phyloP scores from a whole-genome alignment of 30 jellyfish, hydroid and myxozoan species.

The Phacellophora camtschatica region DNA sequence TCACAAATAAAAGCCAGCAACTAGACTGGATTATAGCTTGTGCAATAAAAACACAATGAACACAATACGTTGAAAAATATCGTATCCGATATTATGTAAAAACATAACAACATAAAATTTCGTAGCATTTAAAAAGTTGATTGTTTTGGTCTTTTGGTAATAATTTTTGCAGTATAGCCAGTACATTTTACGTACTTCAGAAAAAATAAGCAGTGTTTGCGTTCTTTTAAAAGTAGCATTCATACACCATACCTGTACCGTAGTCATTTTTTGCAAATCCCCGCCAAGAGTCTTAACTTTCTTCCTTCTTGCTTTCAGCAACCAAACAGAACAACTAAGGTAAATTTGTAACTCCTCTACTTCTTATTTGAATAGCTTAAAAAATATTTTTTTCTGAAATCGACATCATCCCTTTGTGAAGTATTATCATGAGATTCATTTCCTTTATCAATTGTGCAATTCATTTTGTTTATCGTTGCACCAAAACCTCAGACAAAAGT shows the following conservation, averaged over 20 bases:
- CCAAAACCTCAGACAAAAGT: neutral
- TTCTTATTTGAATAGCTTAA: neutral
- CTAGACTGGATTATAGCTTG: too few relatives aligned
- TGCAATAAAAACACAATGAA: too few relatives aligned
- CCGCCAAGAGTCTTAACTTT: constrained; percentile 44
- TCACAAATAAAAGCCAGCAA: too few relatives aligned
- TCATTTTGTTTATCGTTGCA: constrained; percentile 33
- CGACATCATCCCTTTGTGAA: neutral
- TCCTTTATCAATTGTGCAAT: constrained; percentile 6
- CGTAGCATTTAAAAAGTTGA: too few relatives aligned
- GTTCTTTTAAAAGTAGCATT: too few relatives aligned
- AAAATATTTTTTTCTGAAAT: neutral
- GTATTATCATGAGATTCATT: constrained; percentile 24
- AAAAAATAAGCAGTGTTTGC: too few relatives aligned
- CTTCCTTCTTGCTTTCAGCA: neutral
- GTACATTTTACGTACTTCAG: too few relatives aligned
- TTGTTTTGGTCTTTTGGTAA: too few relatives aligned
- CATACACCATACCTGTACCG: constrained; percentile 49
- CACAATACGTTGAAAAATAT: too few relatives aligned
- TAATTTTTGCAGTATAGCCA: too few relatives aligned
- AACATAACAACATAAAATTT: too few relatives aligned
- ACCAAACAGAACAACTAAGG: constrained; percentile 27
- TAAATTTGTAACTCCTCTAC: neutral
- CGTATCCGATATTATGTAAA: too few relatives aligned
- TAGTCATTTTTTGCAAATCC: constrained; percentile 61